Evolutionary conservation across 1,140 invertebrate species (phyloP).

Genomic region (Zaprionus nigranus): DNA sequence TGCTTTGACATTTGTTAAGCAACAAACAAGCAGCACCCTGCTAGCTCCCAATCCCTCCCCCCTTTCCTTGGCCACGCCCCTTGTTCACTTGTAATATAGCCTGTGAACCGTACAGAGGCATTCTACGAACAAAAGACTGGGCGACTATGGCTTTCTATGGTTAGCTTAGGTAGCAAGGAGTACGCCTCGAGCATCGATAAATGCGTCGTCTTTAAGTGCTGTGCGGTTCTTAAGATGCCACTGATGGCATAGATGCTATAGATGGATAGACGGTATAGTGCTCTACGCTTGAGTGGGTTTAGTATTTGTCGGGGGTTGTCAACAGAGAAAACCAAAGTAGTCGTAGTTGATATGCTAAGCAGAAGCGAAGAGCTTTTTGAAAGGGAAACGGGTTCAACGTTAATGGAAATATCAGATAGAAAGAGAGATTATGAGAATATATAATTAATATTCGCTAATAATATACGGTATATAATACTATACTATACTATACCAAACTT

Average conservation of each 20-base stretch:
- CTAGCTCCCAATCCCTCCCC: not conserved
- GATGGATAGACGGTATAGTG: slow-evolving; percentile 2
- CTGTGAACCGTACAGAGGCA: slow-evolving; percentile 68
- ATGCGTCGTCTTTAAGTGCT: slow-evolving; percentile 59
- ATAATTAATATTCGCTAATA: too few species aligned
- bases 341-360: slow-evolving; percentile 1
- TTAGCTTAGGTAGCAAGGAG: slow-evolving; percentile 20
- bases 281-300: slow-evolving; percentile 62
- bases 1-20: slow-evolving; percentile 81
- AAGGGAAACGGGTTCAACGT: not conserved
- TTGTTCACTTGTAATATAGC: slow-evolving; percentile 24
- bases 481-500: too few species aligned
- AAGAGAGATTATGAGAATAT: too few species aligned
- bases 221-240: slow-evolving; percentile 29
- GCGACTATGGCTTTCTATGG: slow-evolving; percentile 19
- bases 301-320: slow-evolving; percentile 67
- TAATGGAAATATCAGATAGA: too few species aligned
- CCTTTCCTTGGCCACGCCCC: not conserved
- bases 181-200: slow-evolving; percentile 65
- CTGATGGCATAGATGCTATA: slow-evolving; percentile 18
- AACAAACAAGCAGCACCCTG: slow-evolving; percentile 63
- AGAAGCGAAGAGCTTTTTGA: not conserved
- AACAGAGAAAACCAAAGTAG: slow-evolving; percentile 12
- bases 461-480: too few species aligned
- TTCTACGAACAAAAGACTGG: slow-evolving; percentile 60